Evolutionary conservation across 2,113 vertebrate species (phyloP), one percentile per base, ranked within the genome.

Genomic region (Anas platyrhynchos): DNA sequence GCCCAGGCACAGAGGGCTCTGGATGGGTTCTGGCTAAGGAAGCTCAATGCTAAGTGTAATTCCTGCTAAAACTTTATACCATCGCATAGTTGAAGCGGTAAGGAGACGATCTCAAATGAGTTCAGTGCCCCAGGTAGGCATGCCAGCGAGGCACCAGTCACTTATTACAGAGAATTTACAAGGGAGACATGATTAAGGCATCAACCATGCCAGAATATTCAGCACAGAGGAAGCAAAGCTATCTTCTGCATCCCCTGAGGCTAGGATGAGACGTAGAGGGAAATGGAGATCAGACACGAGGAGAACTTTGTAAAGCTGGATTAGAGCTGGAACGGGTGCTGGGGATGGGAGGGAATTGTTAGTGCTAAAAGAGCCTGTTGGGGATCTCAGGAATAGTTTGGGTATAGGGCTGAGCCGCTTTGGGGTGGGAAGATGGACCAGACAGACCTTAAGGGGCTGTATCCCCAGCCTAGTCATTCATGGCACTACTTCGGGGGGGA

Each of bases 401-500:
- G n/a, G 8, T 7, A 9, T 29, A 65, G 20, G 31, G 8, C 22
- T 44, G 59, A 73, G 50, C 20, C 14, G 8, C 52, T 66, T 20
- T 36, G 26, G n/a, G 26, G 8, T 46, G 27, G 31, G 26, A 50
- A 80, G 43, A 7, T 75, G 29, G 43, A 34, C 72, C 23, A 72
- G 34, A 8, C 25, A 13, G 29, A 4, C 61, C 85, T 68, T 29
- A 67, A 83, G 31, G 12, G 6, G 26, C 5, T 13, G 2, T 69
- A 4, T n/a, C 66, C 56, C 46, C 25, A 36, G 16, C 27, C 36
- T 82, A 55, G 27, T 63, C 27, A 34, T 55, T 34, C 5, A 0
- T 14, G 58, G 15, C 50, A 6, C 16, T 59, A 0, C 38, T 38
- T 29, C 18, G 56, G 3, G 1, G 3, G 50, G 61, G 41, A 9